These are phyloP conservation scores for Crossocerus cetratus DNA, from an alignment of 2,888 invertebrate genomes.

Conservation along the genomic window DNA sequence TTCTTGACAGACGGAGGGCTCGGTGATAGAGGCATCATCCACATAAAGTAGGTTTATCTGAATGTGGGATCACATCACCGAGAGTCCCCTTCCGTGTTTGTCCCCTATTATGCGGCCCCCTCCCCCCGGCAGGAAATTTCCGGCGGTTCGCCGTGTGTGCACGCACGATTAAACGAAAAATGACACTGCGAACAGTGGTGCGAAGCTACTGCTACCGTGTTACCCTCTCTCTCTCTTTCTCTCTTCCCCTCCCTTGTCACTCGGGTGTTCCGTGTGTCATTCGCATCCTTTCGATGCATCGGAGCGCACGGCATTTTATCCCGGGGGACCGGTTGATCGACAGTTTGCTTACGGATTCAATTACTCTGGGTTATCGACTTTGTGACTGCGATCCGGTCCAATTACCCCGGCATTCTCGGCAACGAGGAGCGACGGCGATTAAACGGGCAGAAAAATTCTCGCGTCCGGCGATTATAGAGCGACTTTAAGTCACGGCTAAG, in stretches of 20 bases:
- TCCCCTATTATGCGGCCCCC: constrained; percentile 30
- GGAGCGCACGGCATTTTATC: no score
- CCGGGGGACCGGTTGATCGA: constrained; percentile 51
- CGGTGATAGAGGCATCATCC: background rate
- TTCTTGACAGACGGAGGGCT: background rate
- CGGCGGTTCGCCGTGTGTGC: constrained; percentile 15
- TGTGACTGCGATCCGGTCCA: constrained; percentile 56
- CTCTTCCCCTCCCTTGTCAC: constrained; percentile 34
- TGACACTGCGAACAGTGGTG: constrained; percentile 29
- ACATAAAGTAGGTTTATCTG: constrained; percentile 39
- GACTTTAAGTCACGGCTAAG: constrained; percentile 26
- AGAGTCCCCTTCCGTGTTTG: constrained; percentile 18
- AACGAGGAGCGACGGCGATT: constrained; percentile 51
- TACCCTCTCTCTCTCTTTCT: constrained; percentile 39
- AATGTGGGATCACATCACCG: constrained; percentile 22
- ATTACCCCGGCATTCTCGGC: constrained; percentile 43
- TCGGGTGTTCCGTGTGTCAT: background rate
- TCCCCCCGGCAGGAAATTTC: constrained; percentile 32
- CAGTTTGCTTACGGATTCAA: constrained; percentile 59
- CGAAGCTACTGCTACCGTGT: constrained; percentile 40
- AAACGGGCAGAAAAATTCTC: constrained; percentile 35
- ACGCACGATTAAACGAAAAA: constrained; percentile 50
- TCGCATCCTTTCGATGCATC: constrained; percentile 10
- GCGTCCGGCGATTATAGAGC: constrained; percentile 48
- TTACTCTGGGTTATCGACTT: constrained; percentile 58